These are phyloP conservation scores for Brachionus sp. DNA, from an alignment of 1,140 invertebrate species.

Conservation along the genomic window DNA sequence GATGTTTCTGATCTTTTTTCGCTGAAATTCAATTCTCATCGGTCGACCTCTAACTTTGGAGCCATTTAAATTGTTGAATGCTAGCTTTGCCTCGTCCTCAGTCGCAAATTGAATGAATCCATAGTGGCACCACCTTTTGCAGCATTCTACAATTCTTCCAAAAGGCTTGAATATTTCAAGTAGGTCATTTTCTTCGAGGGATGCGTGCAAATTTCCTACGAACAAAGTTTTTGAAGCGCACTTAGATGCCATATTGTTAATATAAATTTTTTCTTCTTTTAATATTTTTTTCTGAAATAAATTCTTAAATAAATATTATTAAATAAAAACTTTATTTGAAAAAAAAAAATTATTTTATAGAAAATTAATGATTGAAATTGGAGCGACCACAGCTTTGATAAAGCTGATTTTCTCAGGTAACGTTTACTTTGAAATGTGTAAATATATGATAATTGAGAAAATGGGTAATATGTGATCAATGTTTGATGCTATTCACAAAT, in stretches of 20 bases:
- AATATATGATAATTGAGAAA: not conserved
- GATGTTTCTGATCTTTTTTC: slow-evolving; percentile 43
- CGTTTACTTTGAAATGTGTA: not conserved
- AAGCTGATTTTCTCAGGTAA: slow-evolving; percentile 24
- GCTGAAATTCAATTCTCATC: slow-evolving; percentile 44
- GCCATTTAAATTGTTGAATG: slow-evolving; percentile 26
- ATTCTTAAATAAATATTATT: not conserved
- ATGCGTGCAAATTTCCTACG: slow-evolving; percentile 36
- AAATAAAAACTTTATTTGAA: too few relatives aligned
- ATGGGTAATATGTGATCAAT: not conserved
- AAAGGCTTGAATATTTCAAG: slow-evolving; percentile 33
- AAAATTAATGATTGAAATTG: not conserved
- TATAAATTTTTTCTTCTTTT: not conserved
- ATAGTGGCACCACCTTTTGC: slow-evolving; percentile 45
- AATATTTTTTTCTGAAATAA: not conserved
- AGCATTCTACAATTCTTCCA: slow-evolving; percentile 42
- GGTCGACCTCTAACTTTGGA: slow-evolving; percentile 28
- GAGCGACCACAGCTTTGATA: slow-evolving; percentile 19
- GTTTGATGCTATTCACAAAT: not conserved
- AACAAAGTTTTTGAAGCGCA: slow-evolving; percentile 44
- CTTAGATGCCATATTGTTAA: slow-evolving; percentile 7
- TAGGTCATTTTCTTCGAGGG: slow-evolving; percentile 6
- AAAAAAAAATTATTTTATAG: too few relatives aligned
- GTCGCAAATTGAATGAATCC: slow-evolving; percentile 43
- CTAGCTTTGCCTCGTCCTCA: slow-evolving; percentile 31